Conservation (phyloP, 2,888 invertebrate species). For the Deilephila porcellus region DNA sequence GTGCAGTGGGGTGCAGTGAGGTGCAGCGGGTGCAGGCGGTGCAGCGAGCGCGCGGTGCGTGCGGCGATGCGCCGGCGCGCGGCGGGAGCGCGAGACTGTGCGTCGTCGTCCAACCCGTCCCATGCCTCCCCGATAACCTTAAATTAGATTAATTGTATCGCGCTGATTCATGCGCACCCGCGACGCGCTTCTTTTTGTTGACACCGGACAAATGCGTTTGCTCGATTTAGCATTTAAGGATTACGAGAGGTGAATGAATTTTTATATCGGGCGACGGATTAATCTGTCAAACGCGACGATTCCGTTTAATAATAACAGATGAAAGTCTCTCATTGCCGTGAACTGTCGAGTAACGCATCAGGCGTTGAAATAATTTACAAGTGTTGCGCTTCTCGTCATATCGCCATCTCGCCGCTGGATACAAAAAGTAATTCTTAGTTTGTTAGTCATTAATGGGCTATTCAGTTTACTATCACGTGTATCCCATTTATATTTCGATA, state of each 20-base stretch:
- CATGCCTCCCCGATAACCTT: constrained; percentile 80
- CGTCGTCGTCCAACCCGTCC: constrained; percentile 72
- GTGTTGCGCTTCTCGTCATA: constrained; percentile 1
- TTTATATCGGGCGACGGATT: constrained; percentile 41
- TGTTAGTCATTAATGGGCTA: constrained; percentile 33
- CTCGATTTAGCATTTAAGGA: constrained; percentile 69
- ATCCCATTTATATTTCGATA: constrained; percentile 44
- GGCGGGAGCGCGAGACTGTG: constrained; percentile 76
- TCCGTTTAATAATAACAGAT: constrained; percentile 13
- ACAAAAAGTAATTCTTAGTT: constrained; percentile 28
- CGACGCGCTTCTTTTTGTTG: constrained; percentile 71
- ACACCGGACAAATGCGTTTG: constrained; percentile 75
- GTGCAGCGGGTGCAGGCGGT: constrained; percentile 42
- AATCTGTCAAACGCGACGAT: constrained; percentile 13
- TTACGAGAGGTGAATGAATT: constrained; percentile 67
- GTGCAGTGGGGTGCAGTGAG: constrained; percentile 35
- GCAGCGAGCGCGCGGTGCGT: constrained; percentile 50
- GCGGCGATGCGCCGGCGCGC: constrained; percentile 64
- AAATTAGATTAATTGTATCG: constrained; percentile 84
- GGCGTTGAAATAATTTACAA: constrained; percentile 22
- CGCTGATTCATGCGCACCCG: constrained; percentile 78
- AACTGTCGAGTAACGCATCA: constrained; percentile 24
- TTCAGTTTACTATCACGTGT: constrained; percentile 34
- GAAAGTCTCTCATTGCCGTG: constrained; percentile 2
- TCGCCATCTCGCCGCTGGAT: background rate